Evolutionary conservation across 2,113 vertebrate species (phyloP).

Genomic region (Sinocyclocheilus maitianheensis): DNA sequence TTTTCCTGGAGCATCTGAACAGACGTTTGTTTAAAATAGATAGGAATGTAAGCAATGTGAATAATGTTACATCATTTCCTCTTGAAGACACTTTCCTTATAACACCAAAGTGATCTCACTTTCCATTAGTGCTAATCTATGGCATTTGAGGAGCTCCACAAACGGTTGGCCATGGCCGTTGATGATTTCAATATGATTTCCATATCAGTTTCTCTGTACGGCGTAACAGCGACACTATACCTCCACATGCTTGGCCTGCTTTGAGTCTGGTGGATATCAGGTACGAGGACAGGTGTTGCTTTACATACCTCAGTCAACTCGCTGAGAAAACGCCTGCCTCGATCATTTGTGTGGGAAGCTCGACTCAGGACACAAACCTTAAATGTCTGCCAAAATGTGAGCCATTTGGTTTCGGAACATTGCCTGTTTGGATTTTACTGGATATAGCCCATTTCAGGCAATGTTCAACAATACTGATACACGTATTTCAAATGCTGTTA

Average conservation of each 20-base stretch:
- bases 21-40: neutral
- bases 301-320: constrained; percentile 29
- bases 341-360: constrained; percentile 14
- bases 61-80: neutral
- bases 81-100: neutral
- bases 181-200: constrained; percentile 46
- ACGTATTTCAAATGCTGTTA: neutral
- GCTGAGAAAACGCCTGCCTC: constrained; percentile 7
- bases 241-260: neutral
- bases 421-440: neutral
- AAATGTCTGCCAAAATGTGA: neutral
- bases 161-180: constrained; percentile 19
- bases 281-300: constrained; percentile 19
- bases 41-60: neutral
- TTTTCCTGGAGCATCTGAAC: neutral
- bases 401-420: neutral
- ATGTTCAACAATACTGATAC: neutral
- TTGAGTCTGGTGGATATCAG: constrained; percentile 16
- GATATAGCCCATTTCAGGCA: neutral
- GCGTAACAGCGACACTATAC: neutral
- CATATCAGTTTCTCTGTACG: constrained; percentile 27
- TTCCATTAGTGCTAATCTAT: neutral
- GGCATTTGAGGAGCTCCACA: constrained; percentile 24
- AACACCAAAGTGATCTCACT: neutral
- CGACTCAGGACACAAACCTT: neutral